A percentile compares a stretch with the other conserved stretches of the same genome.
Conservation (phyloP, 2,797 vertebrate species). For the Phoeniculus purpureus region DNA sequence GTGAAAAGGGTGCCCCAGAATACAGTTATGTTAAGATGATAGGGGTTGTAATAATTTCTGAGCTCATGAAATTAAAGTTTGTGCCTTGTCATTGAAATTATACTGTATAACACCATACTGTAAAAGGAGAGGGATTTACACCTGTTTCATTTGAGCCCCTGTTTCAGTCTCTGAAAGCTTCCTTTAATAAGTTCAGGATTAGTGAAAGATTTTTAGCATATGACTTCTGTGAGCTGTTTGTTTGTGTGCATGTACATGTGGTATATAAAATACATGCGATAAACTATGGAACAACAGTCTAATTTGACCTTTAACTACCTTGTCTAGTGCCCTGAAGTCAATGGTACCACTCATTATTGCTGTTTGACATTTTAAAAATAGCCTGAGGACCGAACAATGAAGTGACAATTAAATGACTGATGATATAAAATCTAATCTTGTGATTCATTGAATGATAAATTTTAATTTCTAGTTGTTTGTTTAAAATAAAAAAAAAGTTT, state of each 20-base stretch:
- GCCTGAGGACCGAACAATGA: not conserved
- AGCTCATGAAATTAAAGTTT: not conserved
- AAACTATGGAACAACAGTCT: not conserved
- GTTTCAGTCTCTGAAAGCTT: not conserved
- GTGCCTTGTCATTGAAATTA: not conserved
- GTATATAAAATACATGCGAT: not conserved
- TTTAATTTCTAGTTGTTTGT: not conserved
- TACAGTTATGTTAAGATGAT: not conserved
- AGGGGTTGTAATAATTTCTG: not conserved
- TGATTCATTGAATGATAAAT: not conserved
- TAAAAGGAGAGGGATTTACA: not conserved
- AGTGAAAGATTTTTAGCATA: not conserved
- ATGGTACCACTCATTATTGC: not conserved
- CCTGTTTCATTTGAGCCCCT: not conserved
- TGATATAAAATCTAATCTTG: not conserved
- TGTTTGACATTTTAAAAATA: conserved; percentile 1
- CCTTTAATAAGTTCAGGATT: not conserved
- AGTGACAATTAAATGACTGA: not conserved
- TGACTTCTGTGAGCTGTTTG: not conserved
- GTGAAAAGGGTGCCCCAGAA: not conserved
- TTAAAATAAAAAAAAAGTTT: not conserved
- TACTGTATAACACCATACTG: not conserved
- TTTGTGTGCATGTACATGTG: not conserved
- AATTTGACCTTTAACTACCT: not conserved
- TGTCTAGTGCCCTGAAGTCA: not conserved